Evolutionary conservation across 2,113 vertebrate genomes (phyloP), one percentile per base, ranked within the genome.

Genomic region (Onychostoma macrolepis): DNA sequence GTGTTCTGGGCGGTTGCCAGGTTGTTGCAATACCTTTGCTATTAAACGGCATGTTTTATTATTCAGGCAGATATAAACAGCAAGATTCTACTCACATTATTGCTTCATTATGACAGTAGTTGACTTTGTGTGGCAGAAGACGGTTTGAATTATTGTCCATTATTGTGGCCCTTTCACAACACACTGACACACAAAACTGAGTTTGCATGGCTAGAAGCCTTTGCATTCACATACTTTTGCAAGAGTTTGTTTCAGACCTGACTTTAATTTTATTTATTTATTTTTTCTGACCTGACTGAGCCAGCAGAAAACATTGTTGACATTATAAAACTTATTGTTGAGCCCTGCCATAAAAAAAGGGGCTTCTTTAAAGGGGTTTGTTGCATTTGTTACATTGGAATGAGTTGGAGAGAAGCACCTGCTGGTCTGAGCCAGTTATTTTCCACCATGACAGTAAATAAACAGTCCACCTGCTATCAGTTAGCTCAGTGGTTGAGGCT

Each of bases 401-500:
- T 89, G 83, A 89, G 88, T 75, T 36, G 72, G 30, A 76, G 74
- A 89, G 71, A 90, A 41, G 83, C 82, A 92, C 82, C 88, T 92
- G 86, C 88, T 80, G 81, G 87, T 82, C 88, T 17, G 33, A 90
- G 87, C 53, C 88, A 91, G 88, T 88, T 92, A 87, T 93, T 92
- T 91, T 92, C 90, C 89, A 90, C 79, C 69, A 74, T 86, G 56
- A 84, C 79, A 85, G 88, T 92, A 92, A 93, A 90, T 84, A 90
- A 88, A 67, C 38, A 90, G 90, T 88, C 87, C 50, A 87, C 76
- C 85, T 85, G 78, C 80, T 89, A 88, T 71, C 77, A 41, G 85
- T 87, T 87, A 87, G 78, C 38, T 43, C 24, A 58, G 77, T 74
- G 83, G 83, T 74, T 58, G 69, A 41, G 69, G 69, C 83, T 74